Evolutionary conservation across 2,888 invertebrate species (phyloP), one percentile per base, ranked within the genome.

Genomic region (Torymus auratus): DNA sequence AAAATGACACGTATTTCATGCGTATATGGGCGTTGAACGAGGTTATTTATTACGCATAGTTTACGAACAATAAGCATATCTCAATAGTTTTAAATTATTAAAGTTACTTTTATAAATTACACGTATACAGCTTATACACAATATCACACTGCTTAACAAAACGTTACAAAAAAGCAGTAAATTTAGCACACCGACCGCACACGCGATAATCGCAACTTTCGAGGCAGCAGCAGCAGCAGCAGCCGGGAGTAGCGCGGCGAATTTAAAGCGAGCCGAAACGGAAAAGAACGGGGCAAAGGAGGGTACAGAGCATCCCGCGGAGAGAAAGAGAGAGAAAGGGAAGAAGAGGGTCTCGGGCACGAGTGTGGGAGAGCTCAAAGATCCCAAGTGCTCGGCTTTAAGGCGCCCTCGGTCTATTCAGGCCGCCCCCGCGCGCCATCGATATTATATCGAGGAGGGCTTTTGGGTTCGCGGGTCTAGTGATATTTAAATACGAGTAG

Each of bases 391-490:
- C 68, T 81, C 80, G 17, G 62, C 81, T 81, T 81, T 81, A 81
- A 81, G 69, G 68, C 28, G 41, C 41, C 41, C 41, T 41, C 53
- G 28, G 2, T 20, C 67, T 75, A 75, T 71, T 71, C 71, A 60
- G 60, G 67, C 62, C 69, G 73, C 20, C 55, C 62, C 62, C 62
- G 55, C 69, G 62, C 53, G 62, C 69, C 77, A 79, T 79, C 79
- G 74, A 79, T 79, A 79, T 69, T 79, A 79, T 80, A 75, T 80
- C 65, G 75, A 71, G 72, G 68, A 64, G 62, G 71, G 71, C 75
- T 74, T 80, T 71, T 61, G 70, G 71, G 69, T 75, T 74, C 55
- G 69, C 69, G 60, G 50, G 28, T 75, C 70, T 71, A 70, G 65
- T 75, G 75, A 75, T 75, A 80, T 80, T 80, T 67, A 80, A 75